phyloP scores from a whole-genome alignment of 2,113 vertebrate genomes.

The Lontra canadensis region DNA sequence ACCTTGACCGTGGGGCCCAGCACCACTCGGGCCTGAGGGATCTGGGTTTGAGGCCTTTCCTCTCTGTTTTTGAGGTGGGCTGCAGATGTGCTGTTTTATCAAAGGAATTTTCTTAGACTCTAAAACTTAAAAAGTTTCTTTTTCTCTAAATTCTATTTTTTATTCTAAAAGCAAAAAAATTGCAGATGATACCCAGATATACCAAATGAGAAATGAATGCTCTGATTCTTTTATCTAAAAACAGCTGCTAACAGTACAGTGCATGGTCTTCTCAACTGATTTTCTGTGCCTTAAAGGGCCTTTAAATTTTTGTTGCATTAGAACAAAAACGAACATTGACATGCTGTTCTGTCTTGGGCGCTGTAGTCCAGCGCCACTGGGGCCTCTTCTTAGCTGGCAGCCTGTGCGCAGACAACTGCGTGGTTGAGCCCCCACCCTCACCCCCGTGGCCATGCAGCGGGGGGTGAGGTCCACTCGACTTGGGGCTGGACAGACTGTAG shows the following conservation, averaged over 20 bases:
- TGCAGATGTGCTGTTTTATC: not conserved
- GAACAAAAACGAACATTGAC: not conserved
- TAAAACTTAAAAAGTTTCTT: not conserved
- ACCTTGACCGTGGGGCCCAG: too few species aligned
- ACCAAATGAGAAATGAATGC: not conserved
- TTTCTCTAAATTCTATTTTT: not conserved
- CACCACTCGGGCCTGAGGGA: rapidly evolving
- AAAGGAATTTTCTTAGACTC: not conserved
- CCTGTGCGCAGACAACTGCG: not conserved
- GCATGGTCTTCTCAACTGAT: not conserved
- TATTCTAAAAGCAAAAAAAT: not conserved
- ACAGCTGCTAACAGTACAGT: rapidly evolving
- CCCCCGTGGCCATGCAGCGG: rapidly evolving
- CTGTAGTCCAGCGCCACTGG: not conserved
- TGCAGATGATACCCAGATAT: not conserved
- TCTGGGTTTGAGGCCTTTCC: rapidly evolving
- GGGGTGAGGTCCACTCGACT: not conserved
- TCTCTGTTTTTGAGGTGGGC: rapidly evolving
- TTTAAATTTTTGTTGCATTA: not conserved
- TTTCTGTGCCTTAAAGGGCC: not conserved
- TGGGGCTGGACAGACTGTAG: not conserved
- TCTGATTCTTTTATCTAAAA: not conserved
- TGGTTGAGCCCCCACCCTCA: not conserved
- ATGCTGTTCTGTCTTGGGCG: not conserved
- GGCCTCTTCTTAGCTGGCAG: too few species aligned